Evolutionary conservation across 2,113 vertebrate species (phyloP).

Genomic region (Misgurnus mizolepis): DNA sequence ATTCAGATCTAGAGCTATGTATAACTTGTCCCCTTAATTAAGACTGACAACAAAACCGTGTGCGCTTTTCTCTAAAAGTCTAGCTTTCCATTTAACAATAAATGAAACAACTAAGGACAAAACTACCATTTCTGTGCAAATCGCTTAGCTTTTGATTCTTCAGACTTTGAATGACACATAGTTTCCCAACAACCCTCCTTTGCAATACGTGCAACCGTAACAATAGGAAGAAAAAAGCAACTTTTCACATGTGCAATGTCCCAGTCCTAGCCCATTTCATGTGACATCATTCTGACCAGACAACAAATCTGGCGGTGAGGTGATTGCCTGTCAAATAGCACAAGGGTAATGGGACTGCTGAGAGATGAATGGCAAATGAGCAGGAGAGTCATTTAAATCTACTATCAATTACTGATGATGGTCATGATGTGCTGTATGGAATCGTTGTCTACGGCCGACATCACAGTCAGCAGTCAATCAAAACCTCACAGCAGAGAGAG

Average conservation of each 20-base stretch:
- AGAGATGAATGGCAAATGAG: slow-evolving; percentile 29
- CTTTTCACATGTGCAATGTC: neutral
- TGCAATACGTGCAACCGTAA: neutral
- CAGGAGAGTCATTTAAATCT: slow-evolving; percentile 33
- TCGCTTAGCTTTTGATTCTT: slow-evolving; percentile 1
- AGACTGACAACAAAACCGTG: neutral
- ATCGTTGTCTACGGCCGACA: slow-evolving; percentile 31
- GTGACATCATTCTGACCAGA: slow-evolving; percentile 31
- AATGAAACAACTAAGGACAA: neutral
- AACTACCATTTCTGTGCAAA: slow-evolving; percentile 22
- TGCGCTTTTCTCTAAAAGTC: neutral
- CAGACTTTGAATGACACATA: slow-evolving; percentile 22
- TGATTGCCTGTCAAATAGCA: slow-evolving; percentile 38
- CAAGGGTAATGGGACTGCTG: slow-evolving; percentile 40
- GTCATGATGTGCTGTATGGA: slow-evolving; percentile 27
- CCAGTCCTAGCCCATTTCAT: slow-evolving; percentile 1
- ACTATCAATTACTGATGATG: slow-evolving; percentile 35
- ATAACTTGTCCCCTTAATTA: neutral
- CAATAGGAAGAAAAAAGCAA: slow-evolving; percentile 9
- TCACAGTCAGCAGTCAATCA: slow-evolving; percentile 38
- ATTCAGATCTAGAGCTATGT: neutral
- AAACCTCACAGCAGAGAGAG: slow-evolving; percentile 10
- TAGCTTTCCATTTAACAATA: slow-evolving; percentile 18
- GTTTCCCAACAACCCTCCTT: slow-evolving; percentile 21
- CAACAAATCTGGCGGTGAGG: slow-evolving; percentile 31